A percentile compares a stretch with the other conserved stretches of the same genome.
These are phyloP conservation scores for Smithornis capensis DNA, from an alignment of 2,113 vertebrate genomes.

Conservation along the genomic window DNA sequence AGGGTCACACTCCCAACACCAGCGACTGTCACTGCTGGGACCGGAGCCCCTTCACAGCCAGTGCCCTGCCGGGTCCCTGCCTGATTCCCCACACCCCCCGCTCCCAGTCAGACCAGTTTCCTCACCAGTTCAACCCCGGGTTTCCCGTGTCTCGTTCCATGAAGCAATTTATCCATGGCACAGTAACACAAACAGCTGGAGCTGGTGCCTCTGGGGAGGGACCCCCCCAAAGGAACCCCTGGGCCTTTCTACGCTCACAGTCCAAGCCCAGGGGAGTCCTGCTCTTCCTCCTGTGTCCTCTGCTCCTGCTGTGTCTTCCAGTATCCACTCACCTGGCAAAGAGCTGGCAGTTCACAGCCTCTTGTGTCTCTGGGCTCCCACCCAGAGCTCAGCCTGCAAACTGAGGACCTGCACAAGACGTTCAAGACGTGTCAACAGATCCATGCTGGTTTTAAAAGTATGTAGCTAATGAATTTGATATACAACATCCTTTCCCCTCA, in stretches of 20 bases:
- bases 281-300: not conserved
- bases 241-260: not conserved
- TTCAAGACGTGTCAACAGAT: not conserved
- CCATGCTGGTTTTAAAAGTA: not conserved
- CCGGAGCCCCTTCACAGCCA: not conserved
- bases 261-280: not conserved
- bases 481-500: not conserved
- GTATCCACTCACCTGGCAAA: not conserved
- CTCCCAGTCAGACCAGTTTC: not conserved
- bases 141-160: not conserved
- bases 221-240: accelerated
- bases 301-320: not conserved
- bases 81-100: not conserved
- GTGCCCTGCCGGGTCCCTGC: not conserved
- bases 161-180: not conserved
- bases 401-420: not conserved
- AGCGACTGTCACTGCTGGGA: accelerated
- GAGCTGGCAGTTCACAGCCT: not conserved
- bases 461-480: not conserved
- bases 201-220: not conserved
- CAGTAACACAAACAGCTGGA: not conserved
- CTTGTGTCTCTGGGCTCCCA: not conserved
- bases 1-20: not conserved
- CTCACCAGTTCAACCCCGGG: not conserved
- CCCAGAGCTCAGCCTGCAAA: accelerated